Conservation (phyloP, 2,888 invertebrate species). For the Stramonita haemastoma region DNA sequence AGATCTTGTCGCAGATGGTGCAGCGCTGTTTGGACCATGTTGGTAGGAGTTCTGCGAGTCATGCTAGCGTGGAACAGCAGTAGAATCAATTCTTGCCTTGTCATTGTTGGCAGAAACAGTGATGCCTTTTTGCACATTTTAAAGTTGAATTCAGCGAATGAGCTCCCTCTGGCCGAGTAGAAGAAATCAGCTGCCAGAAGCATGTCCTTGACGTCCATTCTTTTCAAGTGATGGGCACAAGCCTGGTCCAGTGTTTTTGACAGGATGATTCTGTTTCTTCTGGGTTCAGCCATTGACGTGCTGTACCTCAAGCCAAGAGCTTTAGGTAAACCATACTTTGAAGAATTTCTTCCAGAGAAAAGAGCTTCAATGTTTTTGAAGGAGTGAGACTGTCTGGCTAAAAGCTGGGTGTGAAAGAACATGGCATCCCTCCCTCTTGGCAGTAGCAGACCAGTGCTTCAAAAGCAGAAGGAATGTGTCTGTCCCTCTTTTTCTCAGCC, state of each 20-base stretch:
- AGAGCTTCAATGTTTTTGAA: background rate
- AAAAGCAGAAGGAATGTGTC: constrained; percentile 12
- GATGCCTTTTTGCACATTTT: constrained; percentile 31
- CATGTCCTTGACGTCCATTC: constrained; percentile 20
- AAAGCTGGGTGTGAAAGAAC: background rate
- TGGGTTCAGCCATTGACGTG: background rate
- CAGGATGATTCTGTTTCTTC: constrained; percentile 35
- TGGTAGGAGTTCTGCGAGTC: constrained; percentile 15
- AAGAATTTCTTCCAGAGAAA: constrained; percentile 16
- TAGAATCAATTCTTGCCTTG: constrained; percentile 30
- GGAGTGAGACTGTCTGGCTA: constrained; percentile 1
- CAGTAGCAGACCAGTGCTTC: constrained; percentile 32
- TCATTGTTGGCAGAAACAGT: constrained; percentile 5
- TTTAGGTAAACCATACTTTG: constrained; percentile 28
- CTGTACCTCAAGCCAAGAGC: constrained; percentile 20
- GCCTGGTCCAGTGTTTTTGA: constrained; percentile 34
- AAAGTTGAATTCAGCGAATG: constrained; percentile 23
- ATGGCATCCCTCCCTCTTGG: background rate
- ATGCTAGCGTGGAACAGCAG: constrained; percentile 26
- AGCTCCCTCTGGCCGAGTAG: constrained; percentile 28
- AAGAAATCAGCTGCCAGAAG: constrained; percentile 40
- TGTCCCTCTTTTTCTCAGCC: background rate
- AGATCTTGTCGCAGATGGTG: constrained; percentile 17
- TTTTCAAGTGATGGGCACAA: background rate
- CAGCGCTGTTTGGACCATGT: constrained; percentile 3